These are phyloP conservation scores for Perizoma affinitatum DNA, from an alignment of 2,888 invertebrate species.

Conservation along the genomic window DNA sequence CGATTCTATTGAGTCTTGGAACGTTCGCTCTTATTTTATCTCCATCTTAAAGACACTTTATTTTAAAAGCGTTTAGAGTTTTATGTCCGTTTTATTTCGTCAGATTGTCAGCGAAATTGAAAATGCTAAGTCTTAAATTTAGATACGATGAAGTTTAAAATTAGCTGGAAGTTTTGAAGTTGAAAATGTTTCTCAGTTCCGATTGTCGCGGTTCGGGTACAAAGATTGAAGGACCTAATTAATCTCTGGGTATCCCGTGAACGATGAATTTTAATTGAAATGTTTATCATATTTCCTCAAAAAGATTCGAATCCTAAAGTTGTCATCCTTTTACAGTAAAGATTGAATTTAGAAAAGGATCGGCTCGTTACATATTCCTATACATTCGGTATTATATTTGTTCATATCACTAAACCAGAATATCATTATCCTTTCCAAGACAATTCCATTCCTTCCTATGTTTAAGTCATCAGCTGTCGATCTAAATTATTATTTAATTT, in stretches of 20 bases:
- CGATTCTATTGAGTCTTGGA: conserved; percentile 25
- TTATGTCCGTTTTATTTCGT: conserved; percentile 34
- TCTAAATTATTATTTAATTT: conserved; percentile 10
- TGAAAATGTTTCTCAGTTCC: conserved; percentile 35
- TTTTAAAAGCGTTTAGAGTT: conserved; percentile 33
- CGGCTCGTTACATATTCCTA: too few species aligned
- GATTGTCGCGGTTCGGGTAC: conserved; percentile 55
- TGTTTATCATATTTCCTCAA: conserved; percentile 21
- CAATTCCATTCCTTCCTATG: conserved; percentile 1
- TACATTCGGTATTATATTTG: neutral
- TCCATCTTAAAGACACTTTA: conserved; percentile 34
- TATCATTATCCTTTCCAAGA: conserved; percentile 20
- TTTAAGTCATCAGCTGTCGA: conserved; percentile 5
- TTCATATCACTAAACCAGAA: conserved; percentile 3
- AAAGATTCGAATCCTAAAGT: conserved; percentile 1
- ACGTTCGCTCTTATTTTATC: conserved; percentile 28
- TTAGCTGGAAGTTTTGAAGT: conserved; percentile 51
- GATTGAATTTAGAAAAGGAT: neutral
- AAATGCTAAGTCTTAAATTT: conserved; percentile 37
- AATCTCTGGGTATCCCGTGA: conserved; percentile 52
- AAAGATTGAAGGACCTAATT: conserved; percentile 58
- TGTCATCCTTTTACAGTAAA: neutral
- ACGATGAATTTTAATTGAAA: conserved; percentile 36
- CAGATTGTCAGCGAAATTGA: conserved; percentile 37
- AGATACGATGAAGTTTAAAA: conserved; percentile 44